Conservation (phyloP, 2,113 vertebrate genomes). For the Marmota monax region DNA sequence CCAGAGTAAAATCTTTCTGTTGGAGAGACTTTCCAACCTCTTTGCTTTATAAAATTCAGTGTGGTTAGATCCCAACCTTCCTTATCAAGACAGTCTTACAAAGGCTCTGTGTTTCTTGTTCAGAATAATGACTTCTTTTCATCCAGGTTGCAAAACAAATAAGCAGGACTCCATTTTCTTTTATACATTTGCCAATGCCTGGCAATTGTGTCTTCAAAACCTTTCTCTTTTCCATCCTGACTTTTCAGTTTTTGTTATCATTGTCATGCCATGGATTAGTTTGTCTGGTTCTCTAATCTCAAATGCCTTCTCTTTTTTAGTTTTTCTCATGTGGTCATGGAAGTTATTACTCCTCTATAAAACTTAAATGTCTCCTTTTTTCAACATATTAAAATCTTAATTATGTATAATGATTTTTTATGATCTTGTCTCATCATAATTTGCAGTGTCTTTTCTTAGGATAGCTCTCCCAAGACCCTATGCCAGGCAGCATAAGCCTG, state of each 20-base stretch:
- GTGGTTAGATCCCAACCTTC: not conserved
- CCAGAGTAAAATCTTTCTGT: not conserved
- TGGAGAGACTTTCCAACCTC: not conserved
- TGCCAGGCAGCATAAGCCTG: not conserved
- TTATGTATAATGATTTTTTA: not conserved
- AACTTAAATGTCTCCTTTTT: slow-evolving; percentile 27
- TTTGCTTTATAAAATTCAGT: not conserved
- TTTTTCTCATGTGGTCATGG: not conserved
- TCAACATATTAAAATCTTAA: not conserved
- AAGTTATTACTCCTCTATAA: slow-evolving; percentile 4
- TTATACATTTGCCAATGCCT: not conserved
- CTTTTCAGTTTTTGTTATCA: not conserved
- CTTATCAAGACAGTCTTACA: not conserved
- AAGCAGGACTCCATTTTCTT: not conserved
- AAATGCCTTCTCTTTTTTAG: not conserved
- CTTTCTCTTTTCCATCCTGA: not conserved
- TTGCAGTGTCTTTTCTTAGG: not conserved
- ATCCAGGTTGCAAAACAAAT: not conserved
- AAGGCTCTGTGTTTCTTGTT: not conserved
- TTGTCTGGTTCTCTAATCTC: not conserved
- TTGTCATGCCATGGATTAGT: accelerated
- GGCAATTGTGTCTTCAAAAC: not conserved
- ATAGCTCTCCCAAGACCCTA: not conserved
- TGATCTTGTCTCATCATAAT: not conserved
- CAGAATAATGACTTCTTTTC: not conserved